phyloP scores from a whole-genome alignment of 30 jellyfish, hydroid and myxozoan species.

The Hydractinia echinata region DNA sequence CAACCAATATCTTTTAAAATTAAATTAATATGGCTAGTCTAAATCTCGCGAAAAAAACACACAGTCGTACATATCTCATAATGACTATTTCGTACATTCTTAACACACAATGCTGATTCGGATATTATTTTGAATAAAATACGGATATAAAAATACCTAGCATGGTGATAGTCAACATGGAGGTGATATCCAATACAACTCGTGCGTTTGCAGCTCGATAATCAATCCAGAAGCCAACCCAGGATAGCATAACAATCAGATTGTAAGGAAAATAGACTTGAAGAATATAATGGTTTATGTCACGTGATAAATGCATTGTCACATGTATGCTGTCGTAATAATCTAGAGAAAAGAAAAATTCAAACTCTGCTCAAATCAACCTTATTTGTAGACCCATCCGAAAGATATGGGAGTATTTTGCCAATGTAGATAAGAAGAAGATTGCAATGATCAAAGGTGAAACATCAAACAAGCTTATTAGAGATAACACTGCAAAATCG shows the following conservation, averaged over 20 bases:
- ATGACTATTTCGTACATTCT: too few species aligned
- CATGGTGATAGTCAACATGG: constrained; percentile 69
- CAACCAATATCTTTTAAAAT: too few species aligned
- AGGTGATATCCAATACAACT: constrained; percentile 76
- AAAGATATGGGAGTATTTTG: not conserved
- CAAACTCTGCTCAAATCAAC: not conserved
- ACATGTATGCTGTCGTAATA: constrained; percentile 44
- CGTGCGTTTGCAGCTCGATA: constrained; percentile 83
- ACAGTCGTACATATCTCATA: too few species aligned
- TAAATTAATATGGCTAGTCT: too few species aligned
- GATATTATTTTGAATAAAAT: too few species aligned
- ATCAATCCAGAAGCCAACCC: constrained; percentile 91
- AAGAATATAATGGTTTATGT: constrained; percentile 51
- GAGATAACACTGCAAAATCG: too few species aligned
- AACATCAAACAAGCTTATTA: too few species aligned
- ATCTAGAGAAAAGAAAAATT: constrained; percentile 41
- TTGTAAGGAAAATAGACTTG: constrained; percentile 61
- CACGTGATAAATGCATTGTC: constrained; percentile 50
- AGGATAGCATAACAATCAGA: constrained; percentile 57
- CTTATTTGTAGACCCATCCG: not conserved
- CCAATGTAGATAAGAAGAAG: not conserved
- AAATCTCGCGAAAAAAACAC: too few species aligned
- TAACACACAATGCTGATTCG: too few species aligned
- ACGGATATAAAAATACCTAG: constrained; percentile 1
- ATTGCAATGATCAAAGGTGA: too few species aligned